Evolutionary conservation across 1,140 invertebrate species (phyloP).

Genomic region (Drosophila arizonae): DNA sequence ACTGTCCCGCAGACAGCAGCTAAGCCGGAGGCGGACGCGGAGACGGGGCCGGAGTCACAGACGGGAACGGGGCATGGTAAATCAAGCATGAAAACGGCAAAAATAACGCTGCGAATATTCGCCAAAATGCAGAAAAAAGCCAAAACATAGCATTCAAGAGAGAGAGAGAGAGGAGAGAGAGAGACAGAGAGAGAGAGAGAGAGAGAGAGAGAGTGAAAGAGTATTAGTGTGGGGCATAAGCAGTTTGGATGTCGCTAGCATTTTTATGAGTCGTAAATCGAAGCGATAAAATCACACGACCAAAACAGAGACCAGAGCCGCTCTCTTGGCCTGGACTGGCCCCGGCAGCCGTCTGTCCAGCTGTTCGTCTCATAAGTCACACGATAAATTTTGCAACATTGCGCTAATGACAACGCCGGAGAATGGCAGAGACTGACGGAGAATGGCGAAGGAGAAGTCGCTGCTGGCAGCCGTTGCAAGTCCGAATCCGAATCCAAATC

Average conservation of each 20-base stretch:
- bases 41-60: too few relatives aligned
- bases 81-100: conserved; percentile 69
- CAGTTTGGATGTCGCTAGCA: conserved; percentile 54
- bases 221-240: background rate
- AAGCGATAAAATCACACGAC: conserved; percentile 78
- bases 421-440: background rate
- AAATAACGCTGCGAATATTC: conserved; percentile 31
- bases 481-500: conserved; percentile 38
- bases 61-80: conserved; percentile 19
- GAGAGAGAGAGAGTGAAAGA: background rate
- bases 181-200: background rate
- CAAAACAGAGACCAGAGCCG: conserved; percentile 54
- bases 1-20: conserved; percentile 34
- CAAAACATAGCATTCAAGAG: conserved; percentile 4
- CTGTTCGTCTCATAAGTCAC: conserved; percentile 64
- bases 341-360: conserved; percentile 18
- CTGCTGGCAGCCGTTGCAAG: conserved; percentile 25
- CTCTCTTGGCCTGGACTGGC: conserved; percentile 15
- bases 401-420: conserved; percentile 72
- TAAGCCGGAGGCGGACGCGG: background rate
- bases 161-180: conserved; percentile 9
- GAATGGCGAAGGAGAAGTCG: background rate
- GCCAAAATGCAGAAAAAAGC: conserved; percentile 29
- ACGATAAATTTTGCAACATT: conserved; percentile 80
- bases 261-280: conserved; percentile 81